Evolutionary conservation across 1,140 invertebrate species (phyloP), one percentile per base, ranked within the genome.

Genomic region (Antheraea mylitta): DNA sequence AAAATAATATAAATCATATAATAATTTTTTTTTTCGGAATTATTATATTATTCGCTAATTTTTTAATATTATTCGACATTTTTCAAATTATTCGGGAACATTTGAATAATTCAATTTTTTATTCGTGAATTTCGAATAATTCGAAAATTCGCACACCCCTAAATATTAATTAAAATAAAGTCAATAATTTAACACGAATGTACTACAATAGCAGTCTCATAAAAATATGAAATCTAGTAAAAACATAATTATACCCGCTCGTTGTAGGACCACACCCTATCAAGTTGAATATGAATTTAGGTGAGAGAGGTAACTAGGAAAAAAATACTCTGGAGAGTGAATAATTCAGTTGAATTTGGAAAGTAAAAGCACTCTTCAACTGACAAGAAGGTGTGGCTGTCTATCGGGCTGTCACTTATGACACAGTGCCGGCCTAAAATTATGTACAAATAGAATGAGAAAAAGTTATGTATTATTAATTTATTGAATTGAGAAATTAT

Each of bases 351-450:
- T 68, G 73, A 76, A 77, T 83, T 77, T 58, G 62, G 72, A 77
- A 80, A 85, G 81, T 83, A 80, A 85, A 81, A 79, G 78, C 78
- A 71, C 73, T 79, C 72, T 73, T 73, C 69, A 58, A 48, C 66
- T 72, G 69, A 71, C 69, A 64, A 74, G 75, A 73, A 76, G 71
- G 74, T 69, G 69, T 66, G 74, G 75, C 81, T 81, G 77, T 85
- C 82, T 76, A 70, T 85, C 78, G 61, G 67, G 13, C 77, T 85
- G 83, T 83, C 83, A 85, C 81, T 42, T 79, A 78, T 80, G 79
- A 77, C 78, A 75, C 70, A 18, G 67, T 71, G n/a, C 67, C 60
- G 11, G 22, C 66, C 37, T 58, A 70, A 72, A 76, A 72, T 67
- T 70, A 69, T 69, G 45, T n/a, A 37, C 38, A 68, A 62, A 53